A percentile compares a stretch with the other conserved stretches of the same genome.
These are phyloP conservation scores for Virgularia gustaviana DNA, from an alignment of 92 coral and sea anemone species.

Conservation along the genomic window DNA sequence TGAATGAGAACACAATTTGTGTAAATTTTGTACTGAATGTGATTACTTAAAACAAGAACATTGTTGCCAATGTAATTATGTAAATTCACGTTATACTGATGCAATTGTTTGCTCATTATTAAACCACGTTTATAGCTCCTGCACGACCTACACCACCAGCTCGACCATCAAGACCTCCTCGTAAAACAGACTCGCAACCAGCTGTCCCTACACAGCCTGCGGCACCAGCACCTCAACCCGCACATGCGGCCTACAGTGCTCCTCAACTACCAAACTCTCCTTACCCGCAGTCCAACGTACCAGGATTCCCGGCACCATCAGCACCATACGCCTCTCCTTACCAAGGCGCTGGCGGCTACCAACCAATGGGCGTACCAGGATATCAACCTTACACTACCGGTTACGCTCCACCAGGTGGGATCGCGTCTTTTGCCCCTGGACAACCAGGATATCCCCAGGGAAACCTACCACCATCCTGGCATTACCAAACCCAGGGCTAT, in stretches of 20 bases:
- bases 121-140: no score
- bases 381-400: conserved; percentile 68
- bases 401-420: conserved; percentile 90
- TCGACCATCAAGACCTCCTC: conserved; percentile 38
- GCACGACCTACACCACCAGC: conserved; percentile 28
- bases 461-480: conserved; percentile 67
- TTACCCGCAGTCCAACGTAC: conserved; percentile 38
- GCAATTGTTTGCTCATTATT: no score
- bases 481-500: conserved; percentile 59
- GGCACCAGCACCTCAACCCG: conserved; percentile 36
- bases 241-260: conserved; percentile 39
- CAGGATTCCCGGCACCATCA: conserved; percentile 57
- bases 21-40: no score
- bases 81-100: no score
- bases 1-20: no score
- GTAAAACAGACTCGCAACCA: conserved; percentile 42
- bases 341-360: conserved; percentile 60
- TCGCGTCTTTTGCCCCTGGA: conserved; percentile 38
- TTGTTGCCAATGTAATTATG: no score
- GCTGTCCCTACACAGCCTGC: conserved; percentile 85
- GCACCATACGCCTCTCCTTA: conserved; percentile 42
- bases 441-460: conserved; percentile 59
- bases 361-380: conserved; percentile 90
- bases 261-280: conserved; percentile 45
- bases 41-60: no score